These are phyloP conservation scores for Drosophila conformis DNA, from an alignment of 2,888 invertebrate genomes.

Conservation along the genomic window DNA sequence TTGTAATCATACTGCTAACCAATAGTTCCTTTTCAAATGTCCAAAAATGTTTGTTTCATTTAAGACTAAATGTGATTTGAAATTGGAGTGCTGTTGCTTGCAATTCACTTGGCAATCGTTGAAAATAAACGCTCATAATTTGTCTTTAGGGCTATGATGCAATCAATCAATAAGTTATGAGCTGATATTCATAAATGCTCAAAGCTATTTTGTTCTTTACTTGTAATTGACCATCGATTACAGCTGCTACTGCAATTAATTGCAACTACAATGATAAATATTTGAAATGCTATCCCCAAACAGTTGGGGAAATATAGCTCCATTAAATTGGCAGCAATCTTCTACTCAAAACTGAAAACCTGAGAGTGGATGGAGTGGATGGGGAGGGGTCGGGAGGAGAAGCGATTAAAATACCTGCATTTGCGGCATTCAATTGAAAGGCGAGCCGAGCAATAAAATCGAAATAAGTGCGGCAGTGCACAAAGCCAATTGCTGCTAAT, in stretches of 20 bases:
- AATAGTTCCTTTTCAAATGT: neutral
- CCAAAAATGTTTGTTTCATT: neutral
- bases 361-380: neutral
- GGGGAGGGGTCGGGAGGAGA: neutral
- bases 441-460: conserved; percentile 50
- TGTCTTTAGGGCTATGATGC: neutral
- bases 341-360: neutral
- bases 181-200: neutral
- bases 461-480: conserved; percentile 46
- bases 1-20: neutral
- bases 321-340: conserved; percentile 3
- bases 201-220: neutral
- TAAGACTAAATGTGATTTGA: neutral
- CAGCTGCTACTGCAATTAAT: conserved; percentile 8
- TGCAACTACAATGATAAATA: conserved; percentile 7
- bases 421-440: conserved; percentile 37
- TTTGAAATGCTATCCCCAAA: conserved; percentile 3
- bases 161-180: neutral
- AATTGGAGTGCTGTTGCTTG: neutral
- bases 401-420: conserved; percentile 21
- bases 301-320: neutral
- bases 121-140: neutral
- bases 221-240: conserved; percentile 9
- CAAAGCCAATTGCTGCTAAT: conserved; percentile 59
- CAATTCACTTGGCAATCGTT: neutral